These are phyloP conservation scores for Ceyx margarethae DNA, from an alignment of 2,113 vertebrate species.

Conservation along the genomic window DNA sequence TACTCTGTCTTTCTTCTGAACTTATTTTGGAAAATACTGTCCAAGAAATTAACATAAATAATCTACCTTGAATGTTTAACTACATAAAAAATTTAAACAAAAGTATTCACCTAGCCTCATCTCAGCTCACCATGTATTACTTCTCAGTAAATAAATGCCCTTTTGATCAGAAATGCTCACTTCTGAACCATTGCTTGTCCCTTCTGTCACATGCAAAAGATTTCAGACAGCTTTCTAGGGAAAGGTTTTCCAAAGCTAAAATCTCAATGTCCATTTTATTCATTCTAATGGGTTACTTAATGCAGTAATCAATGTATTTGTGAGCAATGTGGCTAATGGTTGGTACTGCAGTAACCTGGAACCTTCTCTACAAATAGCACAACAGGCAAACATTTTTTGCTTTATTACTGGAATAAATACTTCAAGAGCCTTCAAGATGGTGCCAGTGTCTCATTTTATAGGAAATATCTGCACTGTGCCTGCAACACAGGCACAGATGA, in stretches of 20 bases:
- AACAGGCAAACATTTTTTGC: not conserved
- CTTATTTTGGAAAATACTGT: not conserved
- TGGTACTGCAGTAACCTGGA: not conserved
- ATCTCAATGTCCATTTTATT: not conserved
- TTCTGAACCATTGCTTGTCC: not conserved
- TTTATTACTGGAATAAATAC: not conserved
- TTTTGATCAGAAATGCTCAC: not conserved
- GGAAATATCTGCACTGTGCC: not conserved
- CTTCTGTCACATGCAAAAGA: not conserved
- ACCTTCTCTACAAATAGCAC: not conserved
- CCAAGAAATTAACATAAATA: not conserved
- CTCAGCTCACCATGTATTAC: not conserved
- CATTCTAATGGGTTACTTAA: not conserved
- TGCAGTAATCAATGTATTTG: not conserved
- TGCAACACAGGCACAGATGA: not conserved
- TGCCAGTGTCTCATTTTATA: not conserved
- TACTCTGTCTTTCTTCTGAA: not conserved
- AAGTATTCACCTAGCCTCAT: not conserved
- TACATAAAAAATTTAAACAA: not conserved
- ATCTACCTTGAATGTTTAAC: not conserved
- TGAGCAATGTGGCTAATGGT: not conserved
- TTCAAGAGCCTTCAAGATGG: not conserved
- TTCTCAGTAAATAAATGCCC: not conserved
- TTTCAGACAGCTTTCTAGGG: not conserved
- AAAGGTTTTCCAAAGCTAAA: not conserved